A percentile compares a stretch with the other conserved stretches of the same genome.
Evolutionary conservation across 2,797 vertebrate genomes (phyloP).

Genomic region (Acrossocheilus fasciatus): DNA sequence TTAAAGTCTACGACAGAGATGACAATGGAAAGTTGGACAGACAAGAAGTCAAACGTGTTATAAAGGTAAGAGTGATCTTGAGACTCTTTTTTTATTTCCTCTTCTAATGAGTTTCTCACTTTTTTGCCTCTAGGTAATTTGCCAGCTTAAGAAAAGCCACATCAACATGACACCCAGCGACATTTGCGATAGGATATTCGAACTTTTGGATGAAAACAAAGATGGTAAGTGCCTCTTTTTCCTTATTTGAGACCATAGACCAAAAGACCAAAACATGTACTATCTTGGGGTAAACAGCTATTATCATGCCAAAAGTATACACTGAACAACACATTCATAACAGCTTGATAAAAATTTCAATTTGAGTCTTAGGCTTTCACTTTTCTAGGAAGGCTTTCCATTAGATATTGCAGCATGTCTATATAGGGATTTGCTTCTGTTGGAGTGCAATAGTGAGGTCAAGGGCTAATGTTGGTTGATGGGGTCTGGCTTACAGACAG

Average conservation of each 20-base stretch:
- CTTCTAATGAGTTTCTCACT: neutral
- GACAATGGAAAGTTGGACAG: slow-evolving; percentile 66
- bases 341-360: neutral
- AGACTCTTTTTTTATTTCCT: too few species aligned
- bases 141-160: slow-evolving; percentile 71
- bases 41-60: slow-evolving; percentile 64
- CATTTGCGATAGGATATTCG: slow-evolving; percentile 78
- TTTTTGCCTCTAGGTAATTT: slow-evolving; percentile 69
- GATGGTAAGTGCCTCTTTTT: slow-evolving; percentile 68
- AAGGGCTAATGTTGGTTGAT: slow-evolving; percentile 8
- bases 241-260: neutral
- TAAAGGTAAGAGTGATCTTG: slow-evolving; percentile 58
- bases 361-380: neutral
- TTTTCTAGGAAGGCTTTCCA: neutral
- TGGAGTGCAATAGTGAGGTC: neutral
- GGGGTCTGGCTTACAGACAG: neutral
- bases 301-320: neutral
- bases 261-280: neutral
- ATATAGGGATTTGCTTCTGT: neutral
- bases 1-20: slow-evolving; percentile 70
- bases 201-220: slow-evolving; percentile 75
- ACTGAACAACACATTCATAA: neutral
- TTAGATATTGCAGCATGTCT: slow-evolving; percentile 3
- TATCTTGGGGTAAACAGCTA: neutral
- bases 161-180: slow-evolving; percentile 68